Conservation (phyloP, 2,888 invertebrate species). For the Mantis religiosa region DNA sequence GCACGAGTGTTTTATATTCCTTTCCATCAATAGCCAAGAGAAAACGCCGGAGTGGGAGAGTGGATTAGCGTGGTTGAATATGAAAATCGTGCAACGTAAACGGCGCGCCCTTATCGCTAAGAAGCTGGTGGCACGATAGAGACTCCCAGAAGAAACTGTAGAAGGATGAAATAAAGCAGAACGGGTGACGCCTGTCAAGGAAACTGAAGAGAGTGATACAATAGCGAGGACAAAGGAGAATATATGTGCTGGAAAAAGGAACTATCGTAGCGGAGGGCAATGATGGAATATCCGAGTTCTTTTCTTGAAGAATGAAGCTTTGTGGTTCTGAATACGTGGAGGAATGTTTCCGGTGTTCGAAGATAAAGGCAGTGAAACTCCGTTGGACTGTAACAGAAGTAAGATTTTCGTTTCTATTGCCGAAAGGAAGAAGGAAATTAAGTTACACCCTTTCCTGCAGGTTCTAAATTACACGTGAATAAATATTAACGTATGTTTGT, state of each 20-base stretch:
- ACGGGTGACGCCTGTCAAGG: not conserved
- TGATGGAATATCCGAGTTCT: not conserved
- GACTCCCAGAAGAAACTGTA: too few species aligned
- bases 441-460: too few species aligned
- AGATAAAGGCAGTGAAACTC: not conserved
- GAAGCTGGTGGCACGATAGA: too few species aligned
- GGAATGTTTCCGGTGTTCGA: not conserved
- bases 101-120: too few species aligned
- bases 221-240: not conserved
- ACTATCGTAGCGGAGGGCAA: not conserved
- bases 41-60: not conserved
- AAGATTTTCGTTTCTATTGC: too few species aligned
- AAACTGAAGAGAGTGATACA: not conserved
- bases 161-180: not conserved
- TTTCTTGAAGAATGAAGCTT: not conserved
- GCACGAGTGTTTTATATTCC: not conserved
- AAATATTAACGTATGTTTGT: too few species aligned
- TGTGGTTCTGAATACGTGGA: not conserved
- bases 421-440: too few species aligned
- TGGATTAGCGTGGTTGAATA: too few species aligned
- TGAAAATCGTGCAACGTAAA: too few species aligned
- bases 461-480: too few species aligned
- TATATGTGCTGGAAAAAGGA: not conserved
- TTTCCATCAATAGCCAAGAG: not conserved
- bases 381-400: not conserved